These are phyloP conservation scores for Arctia plantaginis DNA, from an alignment of 2,888 invertebrate genomes.

Conservation along the genomic window DNA sequence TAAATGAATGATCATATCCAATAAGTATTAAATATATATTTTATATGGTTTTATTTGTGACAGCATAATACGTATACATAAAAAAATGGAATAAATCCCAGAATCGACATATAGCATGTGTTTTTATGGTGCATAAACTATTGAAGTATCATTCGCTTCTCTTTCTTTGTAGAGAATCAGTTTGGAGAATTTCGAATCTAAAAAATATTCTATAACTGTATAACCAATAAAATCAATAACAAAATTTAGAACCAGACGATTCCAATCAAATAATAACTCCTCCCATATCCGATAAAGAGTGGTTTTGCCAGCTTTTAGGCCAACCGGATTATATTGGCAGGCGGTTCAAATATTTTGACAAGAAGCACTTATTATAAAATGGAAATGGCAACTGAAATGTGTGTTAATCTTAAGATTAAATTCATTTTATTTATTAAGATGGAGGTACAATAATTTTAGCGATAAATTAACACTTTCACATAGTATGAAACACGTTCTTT, in stretches of 20 bases:
- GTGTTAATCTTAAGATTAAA: not conserved
- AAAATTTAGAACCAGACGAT: constrained; percentile 21
- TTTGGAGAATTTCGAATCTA: not conserved
- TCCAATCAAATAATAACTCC: constrained; percentile 38
- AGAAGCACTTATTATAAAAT: not conserved
- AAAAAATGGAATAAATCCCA: too few relatives aligned
- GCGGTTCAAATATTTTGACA: constrained; percentile 16
- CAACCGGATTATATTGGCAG: constrained; percentile 26
- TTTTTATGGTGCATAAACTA: too few relatives aligned
- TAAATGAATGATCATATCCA: too few relatives aligned
- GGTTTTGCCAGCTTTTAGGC: constrained; percentile 32
- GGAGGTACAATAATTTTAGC: too few relatives aligned
- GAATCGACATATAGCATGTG: too few relatives aligned
- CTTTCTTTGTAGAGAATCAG: too few relatives aligned
- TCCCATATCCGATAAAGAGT: constrained; percentile 21
- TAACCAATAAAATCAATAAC: constrained; percentile 26
- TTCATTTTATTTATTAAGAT: not conserved
- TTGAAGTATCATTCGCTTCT: too few relatives aligned
- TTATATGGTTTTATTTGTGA: too few relatives aligned
- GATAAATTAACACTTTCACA: too few relatives aligned
- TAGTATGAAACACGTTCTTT: too few relatives aligned
- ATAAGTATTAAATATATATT: too few relatives aligned
- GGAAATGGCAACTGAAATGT: not conserved
- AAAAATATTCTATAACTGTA: constrained; percentile 6
- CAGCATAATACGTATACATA: too few relatives aligned